phyloP scores from a whole-genome alignment of 2,888 invertebrate species.

The Scaptomyza cyrtandrae region DNA sequence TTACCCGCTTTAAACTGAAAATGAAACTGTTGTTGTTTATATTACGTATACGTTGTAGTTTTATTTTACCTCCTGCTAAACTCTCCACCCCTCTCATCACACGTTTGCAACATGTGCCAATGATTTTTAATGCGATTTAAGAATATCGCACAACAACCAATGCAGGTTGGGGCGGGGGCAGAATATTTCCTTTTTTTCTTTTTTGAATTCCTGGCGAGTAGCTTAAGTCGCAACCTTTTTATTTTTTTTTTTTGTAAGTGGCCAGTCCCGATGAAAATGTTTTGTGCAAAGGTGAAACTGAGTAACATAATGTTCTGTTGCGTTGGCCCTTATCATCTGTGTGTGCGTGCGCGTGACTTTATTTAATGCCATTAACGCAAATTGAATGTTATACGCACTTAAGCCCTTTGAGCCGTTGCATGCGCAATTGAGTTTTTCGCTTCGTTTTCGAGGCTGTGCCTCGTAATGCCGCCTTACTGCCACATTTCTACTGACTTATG shows the following conservation, averaged over 20 bases:
- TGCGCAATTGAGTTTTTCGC: slow-evolving; percentile 73
- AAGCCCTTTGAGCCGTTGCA: slow-evolving; percentile 73
- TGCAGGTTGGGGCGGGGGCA: background rate
- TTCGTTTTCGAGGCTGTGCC: background rate
- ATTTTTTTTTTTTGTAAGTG: slow-evolving; percentile 72
- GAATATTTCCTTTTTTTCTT: slow-evolving; percentile 1
- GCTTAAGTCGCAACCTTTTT: slow-evolving; percentile 70
- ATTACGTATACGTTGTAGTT: slow-evolving; percentile 32
- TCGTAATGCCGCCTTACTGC: slow-evolving; percentile 18
- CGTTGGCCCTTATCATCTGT: slow-evolving; percentile 7
- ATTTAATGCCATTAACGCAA: slow-evolving; percentile 78
- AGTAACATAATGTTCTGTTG: slow-evolving; percentile 37
- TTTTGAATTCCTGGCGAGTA: slow-evolving; percentile 30
- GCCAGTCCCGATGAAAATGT: slow-evolving; percentile 64
- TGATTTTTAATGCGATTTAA: slow-evolving; percentile 80
- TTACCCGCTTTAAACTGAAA: slow-evolving; percentile 67
- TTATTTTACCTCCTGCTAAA: background rate
- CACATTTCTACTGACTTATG: slow-evolving; percentile 40
- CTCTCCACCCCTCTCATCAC: too few species aligned
- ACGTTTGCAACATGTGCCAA: slow-evolving; percentile 54
- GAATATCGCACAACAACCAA: slow-evolving; percentile 47
- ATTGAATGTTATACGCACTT: slow-evolving; percentile 75
- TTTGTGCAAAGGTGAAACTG: slow-evolving; percentile 47
- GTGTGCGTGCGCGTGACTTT: slow-evolving; percentile 61
- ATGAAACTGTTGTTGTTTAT: slow-evolving; percentile 69